A percentile compares a stretch with the other conserved stretches of the same genome.
These are phyloP conservation scores for Caenorhabditis auriculariae DNA, from an alignment of 2,888 invertebrate species.

Conservation along the genomic window DNA sequence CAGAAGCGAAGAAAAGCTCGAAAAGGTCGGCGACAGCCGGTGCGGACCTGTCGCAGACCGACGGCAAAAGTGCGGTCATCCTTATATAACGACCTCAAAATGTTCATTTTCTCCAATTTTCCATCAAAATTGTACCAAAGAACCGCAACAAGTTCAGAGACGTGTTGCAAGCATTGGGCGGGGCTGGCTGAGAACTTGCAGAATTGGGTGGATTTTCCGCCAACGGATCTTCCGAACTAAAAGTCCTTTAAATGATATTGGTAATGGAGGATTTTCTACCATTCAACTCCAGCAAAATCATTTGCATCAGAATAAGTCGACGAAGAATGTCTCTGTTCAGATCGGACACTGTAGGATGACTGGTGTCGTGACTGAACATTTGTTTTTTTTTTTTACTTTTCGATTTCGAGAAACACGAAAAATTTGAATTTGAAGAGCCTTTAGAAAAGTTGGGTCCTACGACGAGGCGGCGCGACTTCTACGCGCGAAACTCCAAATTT, in stretches of 20 bases:
- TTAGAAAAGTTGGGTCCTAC: no score
- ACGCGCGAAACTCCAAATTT: neutral
- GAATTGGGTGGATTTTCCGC: conserved; percentile 15
- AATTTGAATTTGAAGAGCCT: no score
- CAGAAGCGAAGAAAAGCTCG: conserved; percentile 53
- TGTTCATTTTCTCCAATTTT: neutral
- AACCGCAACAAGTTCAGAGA: conserved; percentile 56
- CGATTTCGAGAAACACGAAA: neutral
- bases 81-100: conserved; percentile 50
- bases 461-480: no score
- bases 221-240: conserved; percentile 9
- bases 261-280: no score
- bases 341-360: conserved; percentile 10
- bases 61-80: conserved; percentile 58
- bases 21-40: conserved; percentile 53
- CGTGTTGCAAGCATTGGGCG: conserved; percentile 60
- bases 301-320: no score
- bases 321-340: no score
- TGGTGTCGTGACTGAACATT: conserved; percentile 9
- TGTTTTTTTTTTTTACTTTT: no score
- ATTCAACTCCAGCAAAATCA: no score
- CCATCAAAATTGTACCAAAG: conserved; percentile 36
- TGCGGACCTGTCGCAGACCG: conserved; percentile 51
- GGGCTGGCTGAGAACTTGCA: conserved; percentile 13
- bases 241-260: conserved; percentile 4